These are phyloP conservation scores for Riparia riparia DNA, from an alignment of 2,113 vertebrate species.

Conservation along the genomic window DNA sequence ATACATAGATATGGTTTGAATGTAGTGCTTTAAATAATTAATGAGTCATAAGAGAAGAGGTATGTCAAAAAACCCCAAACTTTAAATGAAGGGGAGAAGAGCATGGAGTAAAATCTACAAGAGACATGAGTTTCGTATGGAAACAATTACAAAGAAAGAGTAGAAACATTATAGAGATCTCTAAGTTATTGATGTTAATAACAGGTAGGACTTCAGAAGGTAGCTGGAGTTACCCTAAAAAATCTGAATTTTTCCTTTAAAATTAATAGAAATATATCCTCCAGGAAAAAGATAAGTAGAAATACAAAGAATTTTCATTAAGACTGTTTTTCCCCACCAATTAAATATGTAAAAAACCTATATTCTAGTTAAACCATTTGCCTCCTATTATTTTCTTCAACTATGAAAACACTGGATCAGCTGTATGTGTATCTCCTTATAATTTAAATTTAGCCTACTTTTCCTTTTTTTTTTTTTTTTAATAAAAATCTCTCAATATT, in stretches of 20 bases:
- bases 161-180: background rate
- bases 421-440: background rate
- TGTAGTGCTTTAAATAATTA: background rate
- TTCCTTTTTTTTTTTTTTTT: too few relatives aligned
- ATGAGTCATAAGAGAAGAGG: background rate
- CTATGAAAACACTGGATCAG: background rate
- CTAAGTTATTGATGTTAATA: background rate
- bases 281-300: background rate
- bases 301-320: background rate
- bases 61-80: background rate
- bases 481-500: background rate
- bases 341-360: background rate
- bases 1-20: background rate
- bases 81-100: background rate
- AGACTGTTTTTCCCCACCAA: background rate
- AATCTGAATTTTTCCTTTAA: background rate
- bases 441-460: background rate
- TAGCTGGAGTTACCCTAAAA: background rate
- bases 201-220: background rate
- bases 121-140: background rate
- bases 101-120: background rate
- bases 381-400: conserved; percentile 1
- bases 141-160: background rate
- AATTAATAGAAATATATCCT: background rate
- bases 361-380: background rate